Conservation (phyloP, 2,113 vertebrate species). For the Gorsachius goisagi region DNA sequence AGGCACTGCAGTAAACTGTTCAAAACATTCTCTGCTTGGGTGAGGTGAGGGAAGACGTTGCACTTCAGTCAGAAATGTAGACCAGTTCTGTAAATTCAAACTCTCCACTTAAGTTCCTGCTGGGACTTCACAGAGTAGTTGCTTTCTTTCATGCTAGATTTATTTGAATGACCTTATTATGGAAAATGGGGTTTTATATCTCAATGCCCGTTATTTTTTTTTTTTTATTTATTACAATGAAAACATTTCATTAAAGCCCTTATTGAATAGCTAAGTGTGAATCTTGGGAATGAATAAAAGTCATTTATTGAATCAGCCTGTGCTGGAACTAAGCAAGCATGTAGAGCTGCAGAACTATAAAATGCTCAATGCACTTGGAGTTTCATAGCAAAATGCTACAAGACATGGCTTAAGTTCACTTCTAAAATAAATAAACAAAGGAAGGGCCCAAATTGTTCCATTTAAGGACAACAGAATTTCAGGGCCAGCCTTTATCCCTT, state of each 20-base stretch:
- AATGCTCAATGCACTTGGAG: neutral
- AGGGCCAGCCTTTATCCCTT: neutral
- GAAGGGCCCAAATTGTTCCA: neutral
- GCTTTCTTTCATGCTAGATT: conserved; percentile 63
- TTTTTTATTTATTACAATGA: conserved; percentile 39
- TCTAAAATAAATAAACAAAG: neutral
- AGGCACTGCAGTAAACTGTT: neutral
- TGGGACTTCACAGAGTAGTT: conserved; percentile 50
- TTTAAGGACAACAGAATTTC: neutral
- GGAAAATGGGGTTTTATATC: conserved; percentile 57
- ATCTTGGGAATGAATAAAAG: conserved; percentile 32
- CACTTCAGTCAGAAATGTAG: conserved; percentile 2
- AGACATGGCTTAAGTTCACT: neutral
- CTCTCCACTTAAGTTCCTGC: conserved; percentile 23
- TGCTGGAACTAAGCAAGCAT: neutral
- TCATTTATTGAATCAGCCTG: neutral
- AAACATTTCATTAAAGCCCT: conserved; percentile 39
- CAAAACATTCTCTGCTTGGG: neutral
- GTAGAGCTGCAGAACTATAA: neutral
- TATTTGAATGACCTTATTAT: conserved; percentile 62
- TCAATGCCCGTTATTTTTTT: conserved; percentile 34
- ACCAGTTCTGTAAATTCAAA: conserved; percentile 24
- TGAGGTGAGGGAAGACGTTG: neutral
- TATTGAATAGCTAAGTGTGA: conserved; percentile 41
- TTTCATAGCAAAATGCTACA: neutral